Percentiles rank a stretch among this genome's conserved stretches.
Conservation (phyloP, 2,888 invertebrate genomes). For the Trachelus troglodyta region DNA sequence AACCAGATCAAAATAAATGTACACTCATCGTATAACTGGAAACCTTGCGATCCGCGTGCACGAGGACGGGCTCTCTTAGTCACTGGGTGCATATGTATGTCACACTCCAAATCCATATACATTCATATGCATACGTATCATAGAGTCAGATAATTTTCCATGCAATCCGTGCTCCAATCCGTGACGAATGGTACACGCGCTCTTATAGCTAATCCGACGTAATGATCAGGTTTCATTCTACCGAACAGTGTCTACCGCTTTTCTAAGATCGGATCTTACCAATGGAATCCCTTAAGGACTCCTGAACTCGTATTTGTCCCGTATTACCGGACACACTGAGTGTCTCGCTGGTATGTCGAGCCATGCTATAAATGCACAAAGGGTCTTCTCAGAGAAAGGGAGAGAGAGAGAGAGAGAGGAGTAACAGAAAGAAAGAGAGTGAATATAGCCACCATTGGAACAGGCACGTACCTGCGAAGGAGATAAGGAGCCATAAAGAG, state of each 20-base stretch:
- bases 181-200: neutral
- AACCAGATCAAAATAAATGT: neutral
- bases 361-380: neutral
- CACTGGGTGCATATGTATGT: neutral
- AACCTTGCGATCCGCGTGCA: neutral
- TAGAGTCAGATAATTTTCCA: neutral
- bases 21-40: neutral
- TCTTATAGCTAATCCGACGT: neutral
- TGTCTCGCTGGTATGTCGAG: neutral
- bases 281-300: neutral
- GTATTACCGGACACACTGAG: neutral
- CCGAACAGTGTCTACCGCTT: neutral
- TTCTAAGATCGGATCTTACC: neutral
- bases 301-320: neutral
- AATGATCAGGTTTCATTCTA: neutral
- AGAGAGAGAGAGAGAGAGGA: slow-evolving; percentile 28
- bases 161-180: neutral
- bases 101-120: neutral
- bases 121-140: neutral
- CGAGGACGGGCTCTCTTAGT: neutral
- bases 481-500: slow-evolving; percentile 45
- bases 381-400: slow-evolving; percentile 19
- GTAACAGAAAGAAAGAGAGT: slow-evolving; percentile 26
- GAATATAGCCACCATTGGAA: slow-evolving; percentile 20
- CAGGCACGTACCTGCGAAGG: slow-evolving; percentile 22